phyloP scores from a whole-genome alignment of 2,797 vertebrate species.

The Falco peregrinus region DNA sequence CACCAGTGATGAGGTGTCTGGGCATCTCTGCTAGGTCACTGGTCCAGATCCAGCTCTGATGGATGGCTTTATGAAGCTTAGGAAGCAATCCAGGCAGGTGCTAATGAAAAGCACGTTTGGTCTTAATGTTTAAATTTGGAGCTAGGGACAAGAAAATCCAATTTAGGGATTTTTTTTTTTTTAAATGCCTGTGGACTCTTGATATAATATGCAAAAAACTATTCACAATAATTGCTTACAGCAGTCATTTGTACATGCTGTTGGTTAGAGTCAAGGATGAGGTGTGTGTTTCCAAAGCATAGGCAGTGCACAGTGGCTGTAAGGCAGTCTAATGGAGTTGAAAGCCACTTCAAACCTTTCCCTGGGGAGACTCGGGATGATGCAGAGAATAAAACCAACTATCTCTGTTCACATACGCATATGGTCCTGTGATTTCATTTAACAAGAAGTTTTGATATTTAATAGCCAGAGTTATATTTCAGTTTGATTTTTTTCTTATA shows the following conservation, averaged over 20 bases:
- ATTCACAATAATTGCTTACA: background rate
- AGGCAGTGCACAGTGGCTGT: fast-evolving
- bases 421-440: background rate
- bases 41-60: background rate
- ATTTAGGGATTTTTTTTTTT: background rate
- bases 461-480: background rate
- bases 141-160: background rate
- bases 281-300: background rate
- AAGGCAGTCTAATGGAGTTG: background rate
- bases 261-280: fast-evolving
- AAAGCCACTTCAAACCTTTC: background rate
- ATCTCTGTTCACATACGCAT: background rate
- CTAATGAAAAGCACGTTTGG: background rate
- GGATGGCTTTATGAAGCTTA: background rate
- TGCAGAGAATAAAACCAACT: background rate
- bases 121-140: background rate
- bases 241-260: background rate
- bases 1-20: fast-evolving
- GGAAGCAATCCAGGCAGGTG: no score
- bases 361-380: background rate
- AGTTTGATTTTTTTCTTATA: background rate
- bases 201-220: background rate
- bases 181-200: background rate
- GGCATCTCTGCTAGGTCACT: background rate
- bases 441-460: background rate